Conservation (phyloP, 2,888 invertebrate genomes). For the Vandiemenella viatica region DNA sequence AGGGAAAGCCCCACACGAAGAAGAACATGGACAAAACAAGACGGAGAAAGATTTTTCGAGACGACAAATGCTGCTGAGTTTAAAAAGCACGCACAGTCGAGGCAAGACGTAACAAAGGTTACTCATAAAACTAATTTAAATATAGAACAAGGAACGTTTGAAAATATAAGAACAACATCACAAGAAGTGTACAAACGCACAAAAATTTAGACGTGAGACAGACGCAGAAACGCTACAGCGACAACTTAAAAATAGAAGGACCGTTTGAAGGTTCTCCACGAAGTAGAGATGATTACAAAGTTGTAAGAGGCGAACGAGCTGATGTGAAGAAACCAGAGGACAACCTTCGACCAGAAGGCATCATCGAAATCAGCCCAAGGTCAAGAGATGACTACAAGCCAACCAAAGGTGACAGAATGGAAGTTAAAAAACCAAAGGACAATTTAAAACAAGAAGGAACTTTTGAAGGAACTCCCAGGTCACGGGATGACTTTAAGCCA, state of each 20-base stretch:
- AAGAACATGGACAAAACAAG: conserved; percentile 57
- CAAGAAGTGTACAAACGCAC: conserved; percentile 7
- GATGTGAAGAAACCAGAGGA: conserved; percentile 35
- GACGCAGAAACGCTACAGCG: conserved; percentile 13
- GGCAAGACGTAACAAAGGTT: neutral
- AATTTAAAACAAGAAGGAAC: conserved; percentile 36
- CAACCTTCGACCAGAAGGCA: conserved; percentile 13
- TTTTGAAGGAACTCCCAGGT: conserved; percentile 32
- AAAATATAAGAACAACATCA: conserved; percentile 3
- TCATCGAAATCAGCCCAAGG: conserved; percentile 12
- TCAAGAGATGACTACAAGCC: conserved; percentile 10
- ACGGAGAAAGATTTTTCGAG: conserved; percentile 44
- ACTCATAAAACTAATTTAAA: conserved; percentile 9
- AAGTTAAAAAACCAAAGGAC: conserved; percentile 24
- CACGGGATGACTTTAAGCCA: conserved; percentile 29
- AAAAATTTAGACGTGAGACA: neutral
- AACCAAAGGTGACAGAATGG: conserved; percentile 12
- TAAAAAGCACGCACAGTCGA: conserved; percentile 4
- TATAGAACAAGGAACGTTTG: conserved; percentile 4
- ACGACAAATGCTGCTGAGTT: conserved; percentile 47
- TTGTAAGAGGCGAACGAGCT: conserved; percentile 30
- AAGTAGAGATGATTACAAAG: conserved; percentile 42
- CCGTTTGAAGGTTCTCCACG: conserved; percentile 30
- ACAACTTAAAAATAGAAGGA: conserved; percentile 28
- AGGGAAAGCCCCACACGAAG: conserved; percentile 43